A percentile compares a stretch with the other conserved stretches of the same genome.
Conservation (phyloP, 1,140 invertebrate genomes). For the Solenopsis invicta region DNA sequence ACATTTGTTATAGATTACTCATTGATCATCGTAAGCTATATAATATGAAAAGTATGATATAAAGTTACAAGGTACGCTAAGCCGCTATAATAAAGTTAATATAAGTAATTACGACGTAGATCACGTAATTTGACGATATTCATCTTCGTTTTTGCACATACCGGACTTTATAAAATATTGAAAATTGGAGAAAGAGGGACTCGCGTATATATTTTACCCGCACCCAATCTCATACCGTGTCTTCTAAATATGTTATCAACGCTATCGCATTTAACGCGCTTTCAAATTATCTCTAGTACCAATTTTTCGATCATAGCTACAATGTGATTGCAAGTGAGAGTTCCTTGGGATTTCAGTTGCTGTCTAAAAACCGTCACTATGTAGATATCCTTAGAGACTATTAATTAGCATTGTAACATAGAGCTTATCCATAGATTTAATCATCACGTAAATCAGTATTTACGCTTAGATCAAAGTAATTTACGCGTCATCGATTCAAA, state of each 20-base stretch:
- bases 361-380: slow-evolving; percentile 44
- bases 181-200: slow-evolving; percentile 70
- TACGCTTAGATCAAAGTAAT: slow-evolving; percentile 52
- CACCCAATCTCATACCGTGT: slow-evolving; percentile 66
- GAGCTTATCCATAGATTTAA: slow-evolving; percentile 61
- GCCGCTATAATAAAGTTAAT: slow-evolving; percentile 74
- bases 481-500: slow-evolving; percentile 25
- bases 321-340: slow-evolving; percentile 31
- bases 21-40: slow-evolving; percentile 81
- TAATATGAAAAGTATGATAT: slow-evolving; percentile 82
- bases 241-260: slow-evolving; percentile 51
- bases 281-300: slow-evolving; percentile 19
- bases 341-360: slow-evolving; percentile 22
- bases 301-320: slow-evolving; percentile 23
- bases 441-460: slow-evolving; percentile 46
- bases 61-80: slow-evolving; percentile 81
- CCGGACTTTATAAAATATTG: slow-evolving; percentile 76
- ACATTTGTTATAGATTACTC: slow-evolving; percentile 76
- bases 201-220: slow-evolving; percentile 69
- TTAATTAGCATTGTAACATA: slow-evolving; percentile 54
- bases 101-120: slow-evolving; percentile 69
- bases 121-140: slow-evolving; percentile 74
- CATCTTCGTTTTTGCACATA: slow-evolving; percentile 67
- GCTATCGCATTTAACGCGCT: slow-evolving; percentile 15
- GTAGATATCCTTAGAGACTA: slow-evolving; percentile 64